A percentile compares a stretch with the other conserved stretches of the same genome.
Evolutionary conservation across 2,888 invertebrate species (phyloP).

Genomic region (Zhengitettix transpicula): DNA sequence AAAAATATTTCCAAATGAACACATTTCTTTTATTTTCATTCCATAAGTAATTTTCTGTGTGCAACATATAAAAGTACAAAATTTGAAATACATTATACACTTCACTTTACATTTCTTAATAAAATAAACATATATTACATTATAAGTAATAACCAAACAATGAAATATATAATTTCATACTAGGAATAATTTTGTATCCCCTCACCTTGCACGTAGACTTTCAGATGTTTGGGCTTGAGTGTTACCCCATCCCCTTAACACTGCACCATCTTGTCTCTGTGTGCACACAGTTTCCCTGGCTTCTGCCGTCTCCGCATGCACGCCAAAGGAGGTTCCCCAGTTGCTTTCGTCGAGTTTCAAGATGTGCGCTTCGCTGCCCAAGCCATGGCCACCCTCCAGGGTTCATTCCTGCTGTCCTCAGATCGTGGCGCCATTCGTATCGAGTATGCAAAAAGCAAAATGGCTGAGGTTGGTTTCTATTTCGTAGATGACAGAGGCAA

Average conservation of each 20-base stretch:
- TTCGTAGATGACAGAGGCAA: not conserved
- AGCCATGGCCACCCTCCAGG: slow-evolving; percentile 88
- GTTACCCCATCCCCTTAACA: slow-evolving; percentile 3
- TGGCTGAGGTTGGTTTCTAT: slow-evolving; percentile 53
- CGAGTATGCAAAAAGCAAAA: slow-evolving; percentile 97
- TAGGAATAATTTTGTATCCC: too few relatives aligned
- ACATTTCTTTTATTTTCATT: too few relatives aligned
- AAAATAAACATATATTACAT: too few relatives aligned
- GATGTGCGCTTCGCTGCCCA: slow-evolving; percentile 81
- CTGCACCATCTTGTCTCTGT: slow-evolving; percentile 5
- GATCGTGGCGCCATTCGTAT: slow-evolving; percentile 95
- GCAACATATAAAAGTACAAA: too few relatives aligned
- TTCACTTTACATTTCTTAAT: too few relatives aligned
- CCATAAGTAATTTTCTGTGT: too few relatives aligned
- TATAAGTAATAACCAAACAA: too few relatives aligned
- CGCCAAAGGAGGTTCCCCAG: slow-evolving; percentile 75
- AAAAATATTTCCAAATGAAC: too few relatives aligned
- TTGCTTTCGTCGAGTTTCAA: slow-evolving; percentile 96
- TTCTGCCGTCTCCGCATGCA: slow-evolving; percentile 95
- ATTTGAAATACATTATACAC: too few relatives aligned
- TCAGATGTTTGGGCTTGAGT: slow-evolving; percentile 2
- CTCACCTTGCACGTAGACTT: not conserved
- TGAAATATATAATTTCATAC: too few relatives aligned
- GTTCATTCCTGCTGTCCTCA: slow-evolving; percentile 88
- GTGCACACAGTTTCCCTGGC: slow-evolving; percentile 81